Conservation (phyloP, 2,888 invertebrate species). For the Notodonta ziczac region DNA sequence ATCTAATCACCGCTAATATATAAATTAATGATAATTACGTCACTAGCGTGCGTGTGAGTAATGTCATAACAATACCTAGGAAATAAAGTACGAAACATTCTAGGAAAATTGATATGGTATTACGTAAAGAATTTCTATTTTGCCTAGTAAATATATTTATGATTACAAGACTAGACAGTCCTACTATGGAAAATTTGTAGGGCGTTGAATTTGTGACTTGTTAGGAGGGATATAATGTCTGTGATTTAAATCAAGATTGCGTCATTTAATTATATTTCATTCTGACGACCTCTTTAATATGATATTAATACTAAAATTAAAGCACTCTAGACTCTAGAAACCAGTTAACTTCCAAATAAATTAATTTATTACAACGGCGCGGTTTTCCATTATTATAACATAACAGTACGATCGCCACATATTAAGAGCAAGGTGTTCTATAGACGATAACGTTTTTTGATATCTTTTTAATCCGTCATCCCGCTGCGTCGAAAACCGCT, state of each 20-base stretch:
- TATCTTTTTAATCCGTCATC: constrained; percentile 39
- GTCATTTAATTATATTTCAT: too few relatives aligned
- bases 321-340: not conserved
- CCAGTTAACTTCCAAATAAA: not conserved
- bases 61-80: constrained; percentile 26
- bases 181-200: too few relatives aligned
- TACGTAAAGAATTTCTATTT: constrained; percentile 11
- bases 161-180: too few relatives aligned
- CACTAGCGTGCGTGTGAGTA: not conserved
- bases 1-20: not conserved
- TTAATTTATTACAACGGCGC: not conserved
- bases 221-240: too few relatives aligned
- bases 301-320: too few relatives aligned
- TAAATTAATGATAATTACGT: not conserved
- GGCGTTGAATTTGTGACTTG: too few relatives aligned
- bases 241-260: too few relatives aligned
- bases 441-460: constrained; percentile 19
- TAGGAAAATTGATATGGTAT: constrained; percentile 28
- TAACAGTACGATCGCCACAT: not conserved
- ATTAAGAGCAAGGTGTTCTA: constrained; percentile 23
- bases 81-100: constrained; percentile 30
- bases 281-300: too few relatives aligned
- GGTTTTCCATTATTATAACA: not conserved
- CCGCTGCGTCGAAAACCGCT: constrained; percentile 45
- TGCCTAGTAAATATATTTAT: not conserved